These are phyloP conservation scores for Drosophila meridionalis DNA, from an alignment of 2,888 invertebrate genomes.

Conservation along the genomic window DNA sequence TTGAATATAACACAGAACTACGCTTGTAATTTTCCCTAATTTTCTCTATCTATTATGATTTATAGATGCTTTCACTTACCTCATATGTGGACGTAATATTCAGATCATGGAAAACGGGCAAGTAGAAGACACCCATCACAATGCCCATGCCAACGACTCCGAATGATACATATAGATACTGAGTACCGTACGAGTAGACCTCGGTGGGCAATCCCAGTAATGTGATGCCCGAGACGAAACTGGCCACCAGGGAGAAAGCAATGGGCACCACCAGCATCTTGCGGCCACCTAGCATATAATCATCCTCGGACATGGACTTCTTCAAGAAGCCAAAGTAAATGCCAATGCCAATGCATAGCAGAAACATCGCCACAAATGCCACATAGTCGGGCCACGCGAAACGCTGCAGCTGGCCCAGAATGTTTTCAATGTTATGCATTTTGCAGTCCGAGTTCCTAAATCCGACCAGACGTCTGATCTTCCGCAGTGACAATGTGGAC, in stretches of 20 bases:
- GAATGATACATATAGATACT: conserved; percentile 89
- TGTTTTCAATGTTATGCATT: conserved; percentile 83
- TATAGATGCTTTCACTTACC: conserved; percentile 85
- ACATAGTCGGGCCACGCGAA: conserved; percentile 84
- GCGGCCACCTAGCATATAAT: conserved; percentile 92
- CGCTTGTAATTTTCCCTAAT: conserved; percentile 83
- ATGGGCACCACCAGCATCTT: conserved; percentile 92
- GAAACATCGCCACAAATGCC: conserved; percentile 87
- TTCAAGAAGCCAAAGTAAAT: conserved; percentile 92
- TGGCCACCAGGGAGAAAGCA: conserved; percentile 92
- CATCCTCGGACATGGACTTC: conserved; percentile 87
- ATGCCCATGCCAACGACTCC: conserved; percentile 89
- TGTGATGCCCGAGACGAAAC: conserved; percentile 92
- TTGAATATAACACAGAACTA: neutral
- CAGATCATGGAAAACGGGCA: conserved; percentile 91
- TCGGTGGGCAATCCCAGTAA: conserved; percentile 92
- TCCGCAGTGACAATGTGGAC: conserved; percentile 18
- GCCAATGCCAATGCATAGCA: conserved; percentile 90
- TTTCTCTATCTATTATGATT: neutral
- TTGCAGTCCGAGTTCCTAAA: neutral
- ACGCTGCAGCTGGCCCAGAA: conserved; percentile 82
- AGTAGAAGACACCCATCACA: conserved; percentile 88
- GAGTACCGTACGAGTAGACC: conserved; percentile 92
- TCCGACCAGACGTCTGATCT: neutral
- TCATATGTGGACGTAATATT: conserved; percentile 92